These are phyloP conservation scores for Salticus scenicus DNA, from an alignment of 2,888 invertebrate genomes.

Conservation along the genomic window DNA sequence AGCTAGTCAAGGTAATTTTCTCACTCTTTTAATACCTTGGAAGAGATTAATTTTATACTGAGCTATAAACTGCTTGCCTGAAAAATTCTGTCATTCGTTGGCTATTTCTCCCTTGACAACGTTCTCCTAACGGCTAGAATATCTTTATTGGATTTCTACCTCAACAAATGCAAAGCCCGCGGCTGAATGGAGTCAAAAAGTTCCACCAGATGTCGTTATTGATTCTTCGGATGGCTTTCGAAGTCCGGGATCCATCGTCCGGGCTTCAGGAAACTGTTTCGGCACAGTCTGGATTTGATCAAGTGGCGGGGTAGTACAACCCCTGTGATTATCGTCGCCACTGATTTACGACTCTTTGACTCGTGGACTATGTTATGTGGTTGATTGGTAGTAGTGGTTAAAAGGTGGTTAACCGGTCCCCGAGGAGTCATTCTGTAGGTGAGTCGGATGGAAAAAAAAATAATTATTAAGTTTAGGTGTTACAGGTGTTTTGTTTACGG, in stretches of 20 bases:
- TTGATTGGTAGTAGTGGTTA: neutral
- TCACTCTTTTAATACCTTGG: too few species aligned
- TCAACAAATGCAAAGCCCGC: neutral
- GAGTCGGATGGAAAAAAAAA: neutral
- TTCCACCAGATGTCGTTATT: neutral
- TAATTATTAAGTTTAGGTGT: neutral
- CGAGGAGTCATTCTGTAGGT: neutral
- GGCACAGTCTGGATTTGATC: slow-evolving; percentile 5
- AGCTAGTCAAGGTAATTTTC: too few species aligned
- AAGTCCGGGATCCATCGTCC: neutral
- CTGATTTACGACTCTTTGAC: neutral
- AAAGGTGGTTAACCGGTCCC: neutral
- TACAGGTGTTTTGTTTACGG: slow-evolving; percentile 1
- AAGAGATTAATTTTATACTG: too few species aligned
- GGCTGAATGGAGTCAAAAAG: neutral
- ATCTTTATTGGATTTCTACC: slow-evolving; percentile 1
- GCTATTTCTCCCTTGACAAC: neutral
- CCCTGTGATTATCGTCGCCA: neutral
- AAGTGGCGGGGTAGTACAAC: neutral
- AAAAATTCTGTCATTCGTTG: too few species aligned
- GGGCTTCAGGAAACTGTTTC: neutral
- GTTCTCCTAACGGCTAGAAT: neutral
- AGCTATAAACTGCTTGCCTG: too few species aligned
- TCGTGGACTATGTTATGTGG: neutral
- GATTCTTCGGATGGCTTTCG: neutral